Conservation (phyloP, 2,797 vertebrate genomes). For the Poecilia wingei region DNA sequence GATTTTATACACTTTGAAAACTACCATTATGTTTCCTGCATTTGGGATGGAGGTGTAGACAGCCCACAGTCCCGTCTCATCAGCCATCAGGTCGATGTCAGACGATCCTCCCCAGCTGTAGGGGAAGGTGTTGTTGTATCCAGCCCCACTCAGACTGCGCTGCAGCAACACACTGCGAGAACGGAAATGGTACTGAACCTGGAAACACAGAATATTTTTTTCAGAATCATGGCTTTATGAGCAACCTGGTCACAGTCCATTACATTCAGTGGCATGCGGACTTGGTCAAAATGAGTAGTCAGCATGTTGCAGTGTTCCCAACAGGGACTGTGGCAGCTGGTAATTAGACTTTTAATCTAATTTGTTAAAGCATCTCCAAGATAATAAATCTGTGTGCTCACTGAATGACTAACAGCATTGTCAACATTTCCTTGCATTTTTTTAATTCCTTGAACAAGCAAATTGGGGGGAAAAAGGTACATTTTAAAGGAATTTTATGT, state of each 20-base stretch:
- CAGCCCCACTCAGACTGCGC: slow-evolving; percentile 91
- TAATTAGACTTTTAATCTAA: background rate
- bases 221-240: background rate
- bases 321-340: background rate
- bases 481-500: background rate
- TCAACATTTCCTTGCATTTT: background rate
- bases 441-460: background rate
- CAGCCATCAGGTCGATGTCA: slow-evolving; percentile 98
- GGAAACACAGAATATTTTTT: background rate
- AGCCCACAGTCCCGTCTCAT: slow-evolving; percentile 94
- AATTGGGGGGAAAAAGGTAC: background rate
- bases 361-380: background rate
- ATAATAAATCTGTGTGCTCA: background rate
- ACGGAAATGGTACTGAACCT: slow-evolving; percentile 93
- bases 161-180: slow-evolving; percentile 89
- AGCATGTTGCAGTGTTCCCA: background rate
- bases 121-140: slow-evolving; percentile 97
- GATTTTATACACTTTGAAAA: slow-evolving; percentile 1
- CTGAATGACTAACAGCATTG: background rate
- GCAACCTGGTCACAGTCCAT: background rate
- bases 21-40: slow-evolving; percentile 91
- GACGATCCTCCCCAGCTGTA: slow-evolving; percentile 98
- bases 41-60: slow-evolving; percentile 94
- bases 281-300: background rate
- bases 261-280: background rate